phyloP scores from a whole-genome alignment of 2,797 vertebrate species.

The Cossypha caffra region DNA sequence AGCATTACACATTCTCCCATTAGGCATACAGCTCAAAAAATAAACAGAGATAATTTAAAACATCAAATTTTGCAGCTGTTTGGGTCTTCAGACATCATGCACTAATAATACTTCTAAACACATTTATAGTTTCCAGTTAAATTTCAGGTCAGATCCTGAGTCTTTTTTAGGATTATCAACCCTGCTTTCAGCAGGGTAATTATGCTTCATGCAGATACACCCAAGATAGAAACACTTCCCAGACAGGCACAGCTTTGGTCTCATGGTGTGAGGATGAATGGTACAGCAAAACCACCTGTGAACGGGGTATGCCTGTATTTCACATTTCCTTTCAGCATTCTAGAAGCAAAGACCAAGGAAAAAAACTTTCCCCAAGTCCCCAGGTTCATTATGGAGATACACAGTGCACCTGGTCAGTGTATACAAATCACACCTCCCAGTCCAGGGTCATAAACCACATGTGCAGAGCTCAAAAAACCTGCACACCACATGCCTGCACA shows the following conservation, averaged over 20 bases:
- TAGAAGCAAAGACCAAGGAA: neutral
- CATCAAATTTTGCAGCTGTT: neutral
- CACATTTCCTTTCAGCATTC: neutral
- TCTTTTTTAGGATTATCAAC: neutral
- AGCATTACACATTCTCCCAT: neutral
- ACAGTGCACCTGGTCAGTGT: neutral
- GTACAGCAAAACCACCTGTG: neutral
- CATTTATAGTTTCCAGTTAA: neutral
- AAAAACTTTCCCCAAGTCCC: neutral
- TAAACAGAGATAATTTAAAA: neutral
- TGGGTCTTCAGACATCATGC: neutral
- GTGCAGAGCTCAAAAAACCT: neutral
- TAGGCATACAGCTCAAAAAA: neutral
- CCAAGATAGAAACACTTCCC: neutral
- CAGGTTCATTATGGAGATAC: neutral
- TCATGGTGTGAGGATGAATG: neutral
- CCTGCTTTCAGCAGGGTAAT: neutral
- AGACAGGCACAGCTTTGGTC: neutral
- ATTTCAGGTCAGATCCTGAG: neutral
- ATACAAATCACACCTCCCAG: neutral
- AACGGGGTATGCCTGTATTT: fast-evolving
- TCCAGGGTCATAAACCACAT: neutral
- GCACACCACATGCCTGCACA: neutral
- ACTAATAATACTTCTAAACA: constrained; percentile 8
- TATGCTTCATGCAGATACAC: neutral